phyloP scores from a whole-genome alignment of 2,113 vertebrate species.

The Colaptes auratus region DNA sequence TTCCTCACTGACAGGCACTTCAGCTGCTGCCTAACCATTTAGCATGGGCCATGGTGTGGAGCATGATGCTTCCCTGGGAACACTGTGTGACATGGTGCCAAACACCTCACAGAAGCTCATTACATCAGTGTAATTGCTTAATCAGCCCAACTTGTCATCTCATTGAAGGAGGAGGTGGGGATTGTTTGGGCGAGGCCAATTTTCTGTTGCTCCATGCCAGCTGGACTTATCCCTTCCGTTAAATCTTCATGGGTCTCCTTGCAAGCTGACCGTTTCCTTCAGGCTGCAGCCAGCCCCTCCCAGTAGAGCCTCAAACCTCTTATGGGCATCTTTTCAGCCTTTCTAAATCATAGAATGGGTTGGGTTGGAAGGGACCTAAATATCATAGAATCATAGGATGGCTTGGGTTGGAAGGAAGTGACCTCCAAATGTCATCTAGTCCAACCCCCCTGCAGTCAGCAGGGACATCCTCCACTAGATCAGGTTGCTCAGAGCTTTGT shows the following conservation, averaged over 20 bases:
- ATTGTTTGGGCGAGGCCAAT: neutral
- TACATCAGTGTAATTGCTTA: neutral
- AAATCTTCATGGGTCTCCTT: neutral
- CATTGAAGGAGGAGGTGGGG: neutral
- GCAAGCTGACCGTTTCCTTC: neutral
- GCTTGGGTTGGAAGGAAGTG: no score
- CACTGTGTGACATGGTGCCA: neutral
- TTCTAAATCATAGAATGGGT: neutral
- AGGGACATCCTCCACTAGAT: no score
- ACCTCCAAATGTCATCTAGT: no score
- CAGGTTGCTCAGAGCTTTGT: no score
- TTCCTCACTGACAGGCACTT: neutral
- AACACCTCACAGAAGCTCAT: neutral
- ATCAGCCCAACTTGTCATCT: neutral
- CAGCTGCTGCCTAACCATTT: neutral
- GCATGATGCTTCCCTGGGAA: neutral
- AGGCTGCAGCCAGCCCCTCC: neutral
- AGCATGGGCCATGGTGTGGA: neutral
- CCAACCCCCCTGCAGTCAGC: no score
- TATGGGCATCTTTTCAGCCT: neutral
- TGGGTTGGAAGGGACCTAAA: no score
- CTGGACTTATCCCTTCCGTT: neutral
- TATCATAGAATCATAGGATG: neutral
- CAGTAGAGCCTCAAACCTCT: neutral
- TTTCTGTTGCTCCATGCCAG: neutral